Evolutionary conservation across 2,888 invertebrate genomes (phyloP).

Genomic region (Drosophila macrospina): DNA sequence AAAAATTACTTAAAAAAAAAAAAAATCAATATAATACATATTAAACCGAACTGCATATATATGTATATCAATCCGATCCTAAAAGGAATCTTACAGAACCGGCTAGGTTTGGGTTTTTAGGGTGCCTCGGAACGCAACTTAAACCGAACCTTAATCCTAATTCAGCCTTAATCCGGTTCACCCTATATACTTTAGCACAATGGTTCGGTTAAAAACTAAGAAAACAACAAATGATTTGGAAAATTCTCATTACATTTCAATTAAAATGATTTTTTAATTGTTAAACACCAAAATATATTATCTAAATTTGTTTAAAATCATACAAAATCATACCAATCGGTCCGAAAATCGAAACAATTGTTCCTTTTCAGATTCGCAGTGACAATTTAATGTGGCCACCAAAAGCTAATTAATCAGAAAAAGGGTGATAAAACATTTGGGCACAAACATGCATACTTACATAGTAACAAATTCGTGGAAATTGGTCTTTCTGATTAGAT

Average conservation of each 20-base stretch:
- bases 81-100: neutral
- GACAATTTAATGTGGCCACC: constrained; percentile 13
- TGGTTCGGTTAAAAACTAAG: constrained; percentile 5
- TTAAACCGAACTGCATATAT: neutral
- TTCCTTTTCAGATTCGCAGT: constrained; percentile 10
- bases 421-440: constrained; percentile 7
- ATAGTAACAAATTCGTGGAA: neutral
- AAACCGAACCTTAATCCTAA: neutral
- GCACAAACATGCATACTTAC: constrained; percentile 4
- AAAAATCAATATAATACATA: neutral
- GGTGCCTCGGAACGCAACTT: neutral
- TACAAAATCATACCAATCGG: neutral
- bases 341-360: constrained; percentile 13
- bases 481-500: neutral
- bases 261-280: neutral
- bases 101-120: neutral
- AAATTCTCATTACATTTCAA: neutral
- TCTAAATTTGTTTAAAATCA: neutral
- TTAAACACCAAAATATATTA: neutral
- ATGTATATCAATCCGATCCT: neutral
- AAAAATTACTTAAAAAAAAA: too few species aligned
- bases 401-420: constrained; percentile 4
- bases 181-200: constrained; percentile 1
- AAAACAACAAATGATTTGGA: neutral
- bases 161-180: neutral